Evolutionary conservation across 2,888 invertebrate genomes (phyloP).

Genomic region (Stenichneumon culpator): DNA sequence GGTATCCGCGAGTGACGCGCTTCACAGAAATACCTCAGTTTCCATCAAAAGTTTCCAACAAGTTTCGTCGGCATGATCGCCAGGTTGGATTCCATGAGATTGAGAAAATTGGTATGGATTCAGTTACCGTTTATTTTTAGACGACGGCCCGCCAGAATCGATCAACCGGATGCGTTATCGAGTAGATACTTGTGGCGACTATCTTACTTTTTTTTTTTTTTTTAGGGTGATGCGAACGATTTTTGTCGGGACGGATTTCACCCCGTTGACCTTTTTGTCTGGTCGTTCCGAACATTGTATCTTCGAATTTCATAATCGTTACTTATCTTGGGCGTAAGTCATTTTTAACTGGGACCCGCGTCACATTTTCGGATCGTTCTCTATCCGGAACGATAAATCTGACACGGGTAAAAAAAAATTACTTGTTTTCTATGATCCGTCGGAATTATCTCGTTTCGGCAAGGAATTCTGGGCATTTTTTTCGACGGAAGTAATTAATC

Average conservation of each 20-base stretch:
- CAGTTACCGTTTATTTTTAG: conserved; percentile 15
- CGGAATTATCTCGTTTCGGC: too few relatives aligned
- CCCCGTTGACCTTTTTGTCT: conserved; percentile 46
- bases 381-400: background rate
- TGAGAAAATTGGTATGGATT: conserved; percentile 64
- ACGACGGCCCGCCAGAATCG: background rate
- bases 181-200: background rate
- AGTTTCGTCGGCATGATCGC: conserved; percentile 29
- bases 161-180: background rate
- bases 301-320: background rate
- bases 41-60: background rate
- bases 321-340: background rate
- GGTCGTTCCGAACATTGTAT: conserved; percentile 22
- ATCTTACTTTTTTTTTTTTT: background rate
- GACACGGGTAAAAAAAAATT: too few relatives aligned
- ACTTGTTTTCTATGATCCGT: too few relatives aligned
- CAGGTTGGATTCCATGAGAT: conserved; percentile 57
- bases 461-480: too few relatives aligned
- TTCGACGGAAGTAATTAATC: too few relatives aligned
- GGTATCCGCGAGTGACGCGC: conserved; percentile 25
- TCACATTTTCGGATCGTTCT: background rate
- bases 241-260: conserved; percentile 26
- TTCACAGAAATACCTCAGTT: background rate
- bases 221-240: background rate
- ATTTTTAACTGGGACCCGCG: background rate